phyloP scores from a whole-genome alignment of 2,113 vertebrate species.

The Trachemys scripta region DNA sequence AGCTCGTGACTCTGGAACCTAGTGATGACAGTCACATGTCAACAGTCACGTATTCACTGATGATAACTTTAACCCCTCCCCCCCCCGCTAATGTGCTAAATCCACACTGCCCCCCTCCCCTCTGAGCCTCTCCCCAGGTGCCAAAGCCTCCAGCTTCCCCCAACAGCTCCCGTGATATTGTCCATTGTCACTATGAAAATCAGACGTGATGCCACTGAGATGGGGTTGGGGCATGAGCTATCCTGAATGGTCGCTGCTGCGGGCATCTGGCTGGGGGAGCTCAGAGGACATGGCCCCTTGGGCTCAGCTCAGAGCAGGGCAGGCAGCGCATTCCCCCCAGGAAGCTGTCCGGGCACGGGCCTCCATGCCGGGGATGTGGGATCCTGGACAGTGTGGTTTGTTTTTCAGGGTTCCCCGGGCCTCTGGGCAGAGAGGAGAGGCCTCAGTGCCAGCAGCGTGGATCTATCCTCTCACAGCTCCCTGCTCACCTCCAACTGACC shows the following conservation, averaged over 20 bases:
- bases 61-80: not conserved
- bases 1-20: not conserved
- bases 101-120: too few relatives aligned
- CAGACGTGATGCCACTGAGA: not conserved
- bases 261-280: not conserved
- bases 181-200: not conserved
- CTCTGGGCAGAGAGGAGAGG: conserved; percentile 70
- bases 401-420: conserved; percentile 68
- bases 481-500: conserved; percentile 74
- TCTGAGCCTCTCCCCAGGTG: too few relatives aligned
- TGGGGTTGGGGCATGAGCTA: not conserved
- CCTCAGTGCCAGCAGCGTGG: conserved; percentile 77
- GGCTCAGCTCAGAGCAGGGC: not conserved
- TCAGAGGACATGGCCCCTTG: too few relatives aligned
- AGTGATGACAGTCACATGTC: not conserved
- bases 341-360: not conserved
- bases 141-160: not conserved
- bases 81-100: too few relatives aligned
- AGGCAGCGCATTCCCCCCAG: not conserved
- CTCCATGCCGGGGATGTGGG: not conserved
- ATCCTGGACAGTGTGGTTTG: not conserved
- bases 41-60: not conserved
- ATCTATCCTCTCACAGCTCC: conserved; percentile 77
- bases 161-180: too few relatives aligned
- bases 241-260: not conserved